Evolutionary conservation across 2,888 invertebrate genomes (phyloP), one percentile per base, ranked within the genome.

Genomic region (Cartodere bifasciata): DNA sequence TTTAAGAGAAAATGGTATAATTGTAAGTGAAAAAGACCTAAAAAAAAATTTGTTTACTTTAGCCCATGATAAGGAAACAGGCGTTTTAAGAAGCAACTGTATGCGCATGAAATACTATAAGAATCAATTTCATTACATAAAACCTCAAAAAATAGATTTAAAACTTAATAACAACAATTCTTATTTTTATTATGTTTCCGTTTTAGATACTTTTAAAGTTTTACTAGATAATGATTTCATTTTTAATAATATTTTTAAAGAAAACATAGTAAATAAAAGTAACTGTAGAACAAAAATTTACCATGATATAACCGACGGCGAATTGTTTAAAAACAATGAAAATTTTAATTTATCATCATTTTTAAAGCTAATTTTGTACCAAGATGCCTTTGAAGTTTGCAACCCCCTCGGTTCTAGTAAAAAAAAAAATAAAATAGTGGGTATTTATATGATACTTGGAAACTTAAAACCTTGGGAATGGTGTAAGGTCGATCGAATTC

Each of bases 321-420:
- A 11, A 12, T 15, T 20, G 14, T 34, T 29, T 23, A 31, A 34
- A 32, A 29, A 27, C 4, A 37, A 37, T 16, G 21, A 12, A 11
- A 32, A 35, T 23, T 39, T 34, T 29, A 26, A 31, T 29, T 7
- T 13, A 4, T 15, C 27, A 11, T 26, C 24, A 15, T n/a, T n/a
- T n/a, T 11, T 37, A n/a, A 26, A 28, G 36, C 31, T 47, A 9
- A 43, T 47, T 28, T 16, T 48, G 10, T 47, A 40, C 41, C 46
- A 48, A 41, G 44, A 47, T 39, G 38, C 36, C 5, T 44, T 47
- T 33, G 45, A 49, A 34, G 10, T 43, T 15, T 45, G 47, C 11
- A 48, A 48, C 35, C 47, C 46, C 3, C 20, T 48, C n/a, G 45
- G 46, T 17, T 27, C 40, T 3, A 37, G 42, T 10, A 41, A 36